Percentiles rank a stretch among this genome's conserved stretches.
Evolutionary conservation across 2,888 invertebrate species (phyloP).

Genomic region (Macrosiphum euphorbiae): DNA sequence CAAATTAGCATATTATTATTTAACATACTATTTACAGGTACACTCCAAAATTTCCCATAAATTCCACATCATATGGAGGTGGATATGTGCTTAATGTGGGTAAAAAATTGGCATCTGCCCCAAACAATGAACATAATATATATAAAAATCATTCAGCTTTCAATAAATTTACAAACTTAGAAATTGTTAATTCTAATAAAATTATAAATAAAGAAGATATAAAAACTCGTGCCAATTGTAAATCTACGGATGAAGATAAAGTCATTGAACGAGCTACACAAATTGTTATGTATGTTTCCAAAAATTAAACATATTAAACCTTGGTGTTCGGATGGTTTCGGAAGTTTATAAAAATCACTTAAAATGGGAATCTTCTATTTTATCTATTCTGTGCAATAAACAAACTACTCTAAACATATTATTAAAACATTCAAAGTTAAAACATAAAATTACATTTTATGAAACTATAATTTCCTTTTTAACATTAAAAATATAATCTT

Average conservation of each 20-base stretch:
- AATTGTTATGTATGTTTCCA: slow-evolving; percentile 84
- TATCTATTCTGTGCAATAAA: slow-evolving; percentile 40
- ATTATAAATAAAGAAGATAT: slow-evolving; percentile 67
- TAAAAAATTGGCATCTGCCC: slow-evolving; percentile 58
- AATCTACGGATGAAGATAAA: slow-evolving; percentile 80
- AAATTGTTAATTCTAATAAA: slow-evolving; percentile 57
- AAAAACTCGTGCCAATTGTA: slow-evolving; percentile 69
- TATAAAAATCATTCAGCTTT: slow-evolving; percentile 60
- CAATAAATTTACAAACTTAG: slow-evolving; percentile 58
- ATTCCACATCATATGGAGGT: slow-evolving; percentile 59
- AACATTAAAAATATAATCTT: slow-evolving; percentile 26
- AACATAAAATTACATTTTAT: slow-evolving; percentile 4
- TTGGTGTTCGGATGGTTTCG: slow-evolving; percentile 47
- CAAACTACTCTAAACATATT: slow-evolving; percentile 18
- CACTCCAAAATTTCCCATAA: slow-evolving; percentile 47
- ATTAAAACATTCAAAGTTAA: background rate
- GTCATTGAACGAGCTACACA: slow-evolving; percentile 89
- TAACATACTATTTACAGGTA: slow-evolving; percentile 60
- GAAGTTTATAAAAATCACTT: slow-evolving; percentile 20
- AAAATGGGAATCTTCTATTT: slow-evolving; percentile 26
- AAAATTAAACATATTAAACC: slow-evolving; percentile 28
- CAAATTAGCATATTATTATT: slow-evolving; percentile 48
- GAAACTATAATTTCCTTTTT: background rate
- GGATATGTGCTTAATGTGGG: slow-evolving; percentile 61
- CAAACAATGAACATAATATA: slow-evolving; percentile 58